Conservation (phyloP, 2,888 invertebrate genomes). For the Melipona bicolor region DNA sequence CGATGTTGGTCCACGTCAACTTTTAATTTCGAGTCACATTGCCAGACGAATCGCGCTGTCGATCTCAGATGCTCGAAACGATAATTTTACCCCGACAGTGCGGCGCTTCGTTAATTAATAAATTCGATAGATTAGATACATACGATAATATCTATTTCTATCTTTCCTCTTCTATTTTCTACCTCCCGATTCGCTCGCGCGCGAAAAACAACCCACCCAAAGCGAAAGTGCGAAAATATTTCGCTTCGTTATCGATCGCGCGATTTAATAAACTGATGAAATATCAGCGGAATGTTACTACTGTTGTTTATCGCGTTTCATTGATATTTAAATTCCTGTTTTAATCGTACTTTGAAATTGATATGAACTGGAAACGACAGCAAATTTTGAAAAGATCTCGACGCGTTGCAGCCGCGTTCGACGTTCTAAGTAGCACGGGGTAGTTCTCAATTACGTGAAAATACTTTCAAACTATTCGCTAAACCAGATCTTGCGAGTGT, state of each 20-base stretch:
- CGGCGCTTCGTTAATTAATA: constrained; percentile 21
- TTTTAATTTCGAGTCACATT: background rate
- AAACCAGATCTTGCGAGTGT: background rate
- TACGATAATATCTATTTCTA: constrained; percentile 11
- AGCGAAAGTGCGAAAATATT: background rate
- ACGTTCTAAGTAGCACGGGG: background rate
- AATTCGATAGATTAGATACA: constrained; percentile 14
- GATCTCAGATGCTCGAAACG: background rate
- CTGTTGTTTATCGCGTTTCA: background rate
- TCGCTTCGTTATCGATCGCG: background rate
- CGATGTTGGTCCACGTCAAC: background rate
- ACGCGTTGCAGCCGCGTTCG: background rate
- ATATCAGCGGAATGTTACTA: too few species aligned
- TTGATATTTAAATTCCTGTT: background rate
- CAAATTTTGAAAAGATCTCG: background rate
- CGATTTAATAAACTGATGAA: too few species aligned
- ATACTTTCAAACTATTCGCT: constrained; percentile 41
- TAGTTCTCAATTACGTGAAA: constrained; percentile 54
- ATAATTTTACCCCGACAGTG: background rate
- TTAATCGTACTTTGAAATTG: background rate
- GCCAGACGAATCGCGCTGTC: background rate
- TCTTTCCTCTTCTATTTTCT: constrained; percentile 2
- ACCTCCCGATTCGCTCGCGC: too few species aligned
- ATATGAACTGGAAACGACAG: too few species aligned
- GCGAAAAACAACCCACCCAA: background rate